phyloP scores from a whole-genome alignment of 2,113 vertebrate genomes.

The Bettongia penicillata region DNA sequence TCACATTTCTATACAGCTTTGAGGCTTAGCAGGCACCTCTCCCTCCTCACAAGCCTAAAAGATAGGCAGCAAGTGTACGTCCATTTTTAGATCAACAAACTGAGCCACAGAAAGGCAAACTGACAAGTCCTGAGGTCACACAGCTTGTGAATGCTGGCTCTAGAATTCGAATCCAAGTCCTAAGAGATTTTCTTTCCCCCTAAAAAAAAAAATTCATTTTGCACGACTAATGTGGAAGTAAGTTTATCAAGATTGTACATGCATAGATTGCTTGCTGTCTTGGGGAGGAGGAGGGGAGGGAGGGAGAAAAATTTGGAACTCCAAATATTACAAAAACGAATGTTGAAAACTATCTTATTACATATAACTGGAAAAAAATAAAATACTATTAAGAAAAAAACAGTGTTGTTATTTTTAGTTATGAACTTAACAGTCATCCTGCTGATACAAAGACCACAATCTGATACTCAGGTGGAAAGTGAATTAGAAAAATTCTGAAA shows the following conservation, averaged over 20 bases:
- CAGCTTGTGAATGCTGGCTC: neutral
- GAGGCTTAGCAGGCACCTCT: neutral
- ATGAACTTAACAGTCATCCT: neutral
- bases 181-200: neutral
- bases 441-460: neutral
- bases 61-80: neutral
- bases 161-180: neutral
- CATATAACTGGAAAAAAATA: too few relatives aligned
- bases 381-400: too few relatives aligned
- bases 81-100: neutral
- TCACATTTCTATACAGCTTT: neutral
- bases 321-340: too few relatives aligned
- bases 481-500: neutral
- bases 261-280: too few relatives aligned
- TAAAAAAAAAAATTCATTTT: neutral
- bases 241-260: too few relatives aligned
- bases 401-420: neutral
- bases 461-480: neutral
- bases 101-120: neutral
- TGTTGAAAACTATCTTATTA: too few relatives aligned
- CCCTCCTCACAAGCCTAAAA: neutral
- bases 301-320: too few relatives aligned
- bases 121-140: neutral
- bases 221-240: too few relatives aligned
- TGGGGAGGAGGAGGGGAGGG: too few relatives aligned